Evolutionary conservation across 2,113 vertebrate genomes (phyloP).

Genomic region (Phainopepla nitens): DNA sequence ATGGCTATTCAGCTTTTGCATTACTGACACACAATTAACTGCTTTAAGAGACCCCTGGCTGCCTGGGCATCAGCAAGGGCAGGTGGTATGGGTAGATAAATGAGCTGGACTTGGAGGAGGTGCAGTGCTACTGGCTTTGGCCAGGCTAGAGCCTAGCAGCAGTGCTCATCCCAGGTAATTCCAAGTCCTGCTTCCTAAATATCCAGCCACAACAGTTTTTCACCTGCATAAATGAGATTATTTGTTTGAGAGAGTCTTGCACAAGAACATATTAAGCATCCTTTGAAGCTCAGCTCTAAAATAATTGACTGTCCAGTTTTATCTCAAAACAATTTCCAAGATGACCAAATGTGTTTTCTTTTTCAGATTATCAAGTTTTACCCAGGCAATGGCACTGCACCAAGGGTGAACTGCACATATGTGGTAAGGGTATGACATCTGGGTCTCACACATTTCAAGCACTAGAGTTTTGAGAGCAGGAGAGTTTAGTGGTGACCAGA

Average conservation of each 20-base stretch:
- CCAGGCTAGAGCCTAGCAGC: not conserved
- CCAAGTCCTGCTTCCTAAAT: rapidly evolving
- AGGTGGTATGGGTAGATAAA: not conserved
- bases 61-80: not conserved
- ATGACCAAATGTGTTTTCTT: not conserved
- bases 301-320: not conserved
- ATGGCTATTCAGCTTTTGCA: not conserved
- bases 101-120: not conserved
- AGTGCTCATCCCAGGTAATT: no score
- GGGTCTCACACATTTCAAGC: not conserved
- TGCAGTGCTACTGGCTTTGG: not conserved
- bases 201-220: not conserved
- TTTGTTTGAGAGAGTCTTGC: not conserved
- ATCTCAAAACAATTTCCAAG: not conserved
- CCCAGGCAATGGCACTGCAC: constrained; percentile 70
- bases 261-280: not conserved
- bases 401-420: constrained; percentile 78
- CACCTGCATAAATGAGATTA: not conserved
- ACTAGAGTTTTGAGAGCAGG: not conserved
- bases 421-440: constrained; percentile 67
- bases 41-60: not conserved
- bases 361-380: constrained; percentile 84
- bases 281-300: not conserved
- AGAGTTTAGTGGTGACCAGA: not conserved
- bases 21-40: not conserved